These are phyloP conservation scores for Phrynosoma blainvillii DNA, from an alignment of 2,113 vertebrate species.

Conservation along the genomic window DNA sequence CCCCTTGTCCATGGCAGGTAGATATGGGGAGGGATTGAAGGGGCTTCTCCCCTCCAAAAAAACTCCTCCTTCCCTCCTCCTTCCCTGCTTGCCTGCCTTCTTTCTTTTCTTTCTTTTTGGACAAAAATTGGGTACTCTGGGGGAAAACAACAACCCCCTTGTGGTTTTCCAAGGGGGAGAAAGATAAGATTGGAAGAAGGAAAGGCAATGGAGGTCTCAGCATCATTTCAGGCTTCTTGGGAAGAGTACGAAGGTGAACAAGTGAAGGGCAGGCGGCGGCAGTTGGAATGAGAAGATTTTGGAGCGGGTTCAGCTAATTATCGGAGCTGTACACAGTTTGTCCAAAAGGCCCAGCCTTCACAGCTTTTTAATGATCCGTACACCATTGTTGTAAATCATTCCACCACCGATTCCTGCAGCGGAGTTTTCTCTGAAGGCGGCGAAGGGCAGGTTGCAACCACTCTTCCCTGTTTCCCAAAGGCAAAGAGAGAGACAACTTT, in stretches of 20 bases:
- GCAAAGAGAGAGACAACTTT: too few species aligned
- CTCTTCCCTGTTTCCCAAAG: too few species aligned
- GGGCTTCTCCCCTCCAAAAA: neutral
- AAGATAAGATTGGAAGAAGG: too few species aligned
- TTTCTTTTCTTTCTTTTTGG: neutral
- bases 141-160: too few species aligned
- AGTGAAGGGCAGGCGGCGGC: neutral
- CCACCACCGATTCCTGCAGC: too few species aligned
- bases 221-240: neutral
- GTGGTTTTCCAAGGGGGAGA: too few species aligned
- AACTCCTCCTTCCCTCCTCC: neutral
- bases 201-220: neutral
- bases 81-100: neutral
- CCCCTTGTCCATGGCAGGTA: too few species aligned
- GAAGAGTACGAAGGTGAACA: neutral
- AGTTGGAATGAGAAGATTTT: neutral
- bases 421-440: neutral
- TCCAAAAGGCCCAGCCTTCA: neutral
- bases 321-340: neutral
- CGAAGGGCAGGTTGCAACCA: too few species aligned
- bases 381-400: neutral
- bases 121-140: too few species aligned
- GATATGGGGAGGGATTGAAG: too few species aligned
- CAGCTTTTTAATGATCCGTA: constrained; percentile 3
- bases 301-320: constrained; percentile 31